Percentiles rank a stretch among this genome's conserved stretches.
These are phyloP conservation scores for Heliornis fulica DNA, from an alignment of 2,113 vertebrate species.

Conservation along the genomic window DNA sequence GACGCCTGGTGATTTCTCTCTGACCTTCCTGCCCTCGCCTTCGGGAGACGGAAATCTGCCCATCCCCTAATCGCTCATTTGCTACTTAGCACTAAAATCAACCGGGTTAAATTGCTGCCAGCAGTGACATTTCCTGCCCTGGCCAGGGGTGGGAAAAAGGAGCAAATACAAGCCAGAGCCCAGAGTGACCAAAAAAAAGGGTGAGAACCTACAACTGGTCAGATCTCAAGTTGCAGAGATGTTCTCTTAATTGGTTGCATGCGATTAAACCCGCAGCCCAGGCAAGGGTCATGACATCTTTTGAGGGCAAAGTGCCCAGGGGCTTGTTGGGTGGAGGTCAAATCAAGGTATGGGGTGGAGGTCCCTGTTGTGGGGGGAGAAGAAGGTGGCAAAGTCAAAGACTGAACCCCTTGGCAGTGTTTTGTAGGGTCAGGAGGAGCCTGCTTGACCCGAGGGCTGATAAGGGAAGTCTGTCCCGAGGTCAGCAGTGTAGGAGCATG, in stretches of 20 bases:
- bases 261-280: background rate
- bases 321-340: background rate
- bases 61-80: background rate
- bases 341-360: background rate
- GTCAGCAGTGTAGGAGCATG: background rate
- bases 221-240: slow-evolving; percentile 34
- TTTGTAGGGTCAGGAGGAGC: background rate
- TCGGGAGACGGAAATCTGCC: background rate
- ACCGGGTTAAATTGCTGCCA: slow-evolving; percentile 36
- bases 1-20: background rate
- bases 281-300: background rate
- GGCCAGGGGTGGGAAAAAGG: background rate
- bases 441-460: background rate
- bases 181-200: background rate
- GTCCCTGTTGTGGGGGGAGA: background rate
- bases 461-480: background rate
- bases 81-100: background rate
- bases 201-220: slow-evolving; percentile 9
- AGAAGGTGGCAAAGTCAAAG: background rate
- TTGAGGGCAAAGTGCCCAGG: background rate
- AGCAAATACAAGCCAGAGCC: slow-evolving; percentile 2
- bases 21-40: slow-evolving; percentile 4
- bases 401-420: background rate
- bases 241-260: slow-evolving; percentile 35
- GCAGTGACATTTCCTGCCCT: slow-evolving; percentile 46